Base-by-base conservation (phyloP, 2,888 invertebrate species). In the Platyscelio sp. region DNA sequence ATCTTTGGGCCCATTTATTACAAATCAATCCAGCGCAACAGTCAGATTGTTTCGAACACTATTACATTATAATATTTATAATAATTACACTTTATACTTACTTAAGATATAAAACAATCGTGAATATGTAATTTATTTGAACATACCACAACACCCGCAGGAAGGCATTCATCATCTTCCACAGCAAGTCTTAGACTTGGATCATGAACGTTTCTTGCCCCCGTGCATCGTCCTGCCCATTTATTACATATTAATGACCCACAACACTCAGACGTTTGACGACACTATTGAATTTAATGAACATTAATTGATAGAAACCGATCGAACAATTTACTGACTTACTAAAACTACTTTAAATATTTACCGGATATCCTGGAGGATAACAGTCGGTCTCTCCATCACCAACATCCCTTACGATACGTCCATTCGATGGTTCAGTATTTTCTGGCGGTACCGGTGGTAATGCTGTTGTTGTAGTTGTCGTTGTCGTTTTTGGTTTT, bases 11-110 rank as follows among this genome's bases (percentile, higher is more conserved):
- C 65, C 67, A 80, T 20, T 43, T 33, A 49, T 80, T 80, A n/a
- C 79, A 80, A n/a, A 60, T 4, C 5, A 80, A 60, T 60, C 65
- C 72, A 3, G 18, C 40, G 18, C 79, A 80, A 40, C 79, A 80
- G 18, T 79, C 46, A 0, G 65, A 51, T 26, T 40, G 20, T n/a
- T 3, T 43, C 0, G 56, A n/a, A 33, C 76, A 76, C 67, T 75
- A 43, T 63, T 33, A 9, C 33, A n/a, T n/a, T n/a, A n/a, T n/a
- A n/a, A n/a, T n/a, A n/a, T n/a, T n/a, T n/a, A n/a, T n/a, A 33
- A 33, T 33, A 33, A 33, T 33, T 33, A 33, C 5, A 33, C 5
- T 7, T 33, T 33, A 33, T 33, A 33, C 9, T 33, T 7, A 33
- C 9, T 7, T 63, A 24, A 43, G 15, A 15, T 11, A 43, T 43